Conservation (phyloP, 2,113 vertebrate genomes). For the Pelusios castaneus region DNA sequence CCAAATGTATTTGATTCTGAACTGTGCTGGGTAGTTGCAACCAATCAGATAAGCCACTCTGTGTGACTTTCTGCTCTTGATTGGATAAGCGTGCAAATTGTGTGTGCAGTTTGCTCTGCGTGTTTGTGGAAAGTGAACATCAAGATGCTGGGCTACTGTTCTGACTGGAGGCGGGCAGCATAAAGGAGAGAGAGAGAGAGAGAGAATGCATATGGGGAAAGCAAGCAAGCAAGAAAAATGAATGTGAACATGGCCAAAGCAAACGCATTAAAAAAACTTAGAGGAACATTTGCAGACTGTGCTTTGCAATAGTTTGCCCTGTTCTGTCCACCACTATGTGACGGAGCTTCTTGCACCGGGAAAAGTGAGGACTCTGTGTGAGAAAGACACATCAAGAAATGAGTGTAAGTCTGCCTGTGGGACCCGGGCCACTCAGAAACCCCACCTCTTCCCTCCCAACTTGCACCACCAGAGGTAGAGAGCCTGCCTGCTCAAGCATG, state of each 20-base stretch:
- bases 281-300: accelerated
- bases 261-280: not conserved
- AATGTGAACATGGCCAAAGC: accelerated
- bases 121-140: not conserved
- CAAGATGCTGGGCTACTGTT: accelerated
- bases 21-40: accelerated
- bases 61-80: accelerated
- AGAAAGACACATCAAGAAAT: not conserved
- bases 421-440: accelerated
- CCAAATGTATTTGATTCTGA: not conserved
- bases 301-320: accelerated
- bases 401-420: too few species aligned
- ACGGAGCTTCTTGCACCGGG: accelerated
- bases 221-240: not conserved
- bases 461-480: not conserved
- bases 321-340: not conserved
- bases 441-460: not conserved
- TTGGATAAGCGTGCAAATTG: accelerated
- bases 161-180: not conserved
- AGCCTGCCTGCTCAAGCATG: not conserved
- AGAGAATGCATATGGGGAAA: not conserved
- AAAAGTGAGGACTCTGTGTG: not conserved
- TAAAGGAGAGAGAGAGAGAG: accelerated
- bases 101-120: not conserved
- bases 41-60: accelerated